Conservation (phyloP, 2,797 vertebrate species). For the Channallabes apus region DNA sequence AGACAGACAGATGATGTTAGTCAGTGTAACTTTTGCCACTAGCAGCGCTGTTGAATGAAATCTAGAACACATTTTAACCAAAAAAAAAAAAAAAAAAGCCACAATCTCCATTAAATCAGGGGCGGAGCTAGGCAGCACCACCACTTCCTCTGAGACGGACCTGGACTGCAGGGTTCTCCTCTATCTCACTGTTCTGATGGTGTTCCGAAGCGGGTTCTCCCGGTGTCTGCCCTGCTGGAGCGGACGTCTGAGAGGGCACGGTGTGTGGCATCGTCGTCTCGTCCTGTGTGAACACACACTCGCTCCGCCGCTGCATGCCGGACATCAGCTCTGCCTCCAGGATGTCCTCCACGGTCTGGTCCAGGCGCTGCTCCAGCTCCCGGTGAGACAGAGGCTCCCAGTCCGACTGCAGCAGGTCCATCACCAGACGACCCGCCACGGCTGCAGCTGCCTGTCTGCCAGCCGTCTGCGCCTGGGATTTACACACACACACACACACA, state of each 20-base stretch:
- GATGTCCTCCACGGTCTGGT: constrained; percentile 74
- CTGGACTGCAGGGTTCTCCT: constrained; percentile 50
- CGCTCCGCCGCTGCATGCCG: constrained; percentile 43
- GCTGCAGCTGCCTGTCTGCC: constrained; percentile 53
- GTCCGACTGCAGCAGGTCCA: constrained; percentile 75
- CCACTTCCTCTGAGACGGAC: constrained; percentile 24
- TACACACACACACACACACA: not conserved
- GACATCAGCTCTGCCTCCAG: constrained; percentile 70
- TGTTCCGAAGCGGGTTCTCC: constrained; percentile 18
- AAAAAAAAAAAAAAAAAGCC: too few relatives aligned
- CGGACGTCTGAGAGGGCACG: constrained; percentile 5
- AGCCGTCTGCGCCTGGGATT: not conserved
- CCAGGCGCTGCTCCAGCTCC: constrained; percentile 76
- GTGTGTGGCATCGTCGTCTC: constrained; percentile 7
- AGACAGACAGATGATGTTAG: not conserved
- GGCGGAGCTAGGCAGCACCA: not conserved
- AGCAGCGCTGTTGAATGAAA: too few relatives aligned
- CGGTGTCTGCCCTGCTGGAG: constrained; percentile 11
- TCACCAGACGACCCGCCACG: constrained; percentile 68
- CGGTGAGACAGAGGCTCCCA: constrained; percentile 75
- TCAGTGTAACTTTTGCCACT: too few relatives aligned
- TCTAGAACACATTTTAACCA: too few relatives aligned
- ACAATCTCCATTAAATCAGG: too few relatives aligned
- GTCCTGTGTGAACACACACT: constrained; percentile 1
- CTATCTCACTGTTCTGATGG: constrained; percentile 36